Percentiles rank a stretch among this genome's conserved stretches.
These are phyloP conservation scores for Thunnus albacares DNA, from an alignment of 2,797 vertebrate genomes.

Conservation along the genomic window DNA sequence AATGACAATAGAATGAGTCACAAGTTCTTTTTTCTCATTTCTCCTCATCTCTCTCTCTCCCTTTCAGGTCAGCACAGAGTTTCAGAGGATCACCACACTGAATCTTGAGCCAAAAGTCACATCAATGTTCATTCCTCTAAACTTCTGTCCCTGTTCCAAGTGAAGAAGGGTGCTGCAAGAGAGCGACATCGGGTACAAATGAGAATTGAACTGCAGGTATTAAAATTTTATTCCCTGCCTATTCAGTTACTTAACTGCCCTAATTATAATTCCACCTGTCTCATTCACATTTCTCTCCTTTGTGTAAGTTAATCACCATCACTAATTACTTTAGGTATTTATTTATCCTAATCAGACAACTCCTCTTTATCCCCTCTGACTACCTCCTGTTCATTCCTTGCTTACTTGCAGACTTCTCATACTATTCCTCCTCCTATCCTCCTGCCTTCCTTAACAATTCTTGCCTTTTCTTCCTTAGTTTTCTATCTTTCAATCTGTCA, in stretches of 20 bases:
- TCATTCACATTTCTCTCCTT: constrained; percentile 21
- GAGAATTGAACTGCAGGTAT: constrained; percentile 42
- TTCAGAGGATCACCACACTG: constrained; percentile 36
- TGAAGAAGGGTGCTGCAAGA: constrained; percentile 45
- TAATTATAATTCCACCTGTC: constrained; percentile 5
- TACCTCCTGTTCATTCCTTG: not conserved
- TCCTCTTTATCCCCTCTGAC: constrained; percentile 7
- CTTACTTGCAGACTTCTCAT: too few relatives aligned
- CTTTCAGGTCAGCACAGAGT: constrained; percentile 21
- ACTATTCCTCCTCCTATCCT: not conserved
- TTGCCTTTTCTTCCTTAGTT: constrained; percentile 10
- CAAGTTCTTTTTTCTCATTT: too few relatives aligned
- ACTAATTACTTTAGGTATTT: constrained; percentile 9
- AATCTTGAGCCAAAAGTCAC: constrained; percentile 50
- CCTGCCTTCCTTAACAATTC: constrained; percentile 19
- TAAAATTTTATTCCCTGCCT: not conserved
- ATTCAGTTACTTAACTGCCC: not conserved
- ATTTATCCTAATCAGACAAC: constrained; percentile 23
- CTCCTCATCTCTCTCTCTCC: not conserved
- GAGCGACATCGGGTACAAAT: constrained; percentile 34
- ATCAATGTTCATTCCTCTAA: constrained; percentile 35
- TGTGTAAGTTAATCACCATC: constrained; percentile 15
- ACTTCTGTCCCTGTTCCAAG: constrained; percentile 35
- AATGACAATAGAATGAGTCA: too few relatives aligned
- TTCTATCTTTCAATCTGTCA: too few relatives aligned